These are phyloP conservation scores for Chirona hameri DNA, from an alignment of 2,888 invertebrate genomes.

Conservation along the genomic window DNA sequence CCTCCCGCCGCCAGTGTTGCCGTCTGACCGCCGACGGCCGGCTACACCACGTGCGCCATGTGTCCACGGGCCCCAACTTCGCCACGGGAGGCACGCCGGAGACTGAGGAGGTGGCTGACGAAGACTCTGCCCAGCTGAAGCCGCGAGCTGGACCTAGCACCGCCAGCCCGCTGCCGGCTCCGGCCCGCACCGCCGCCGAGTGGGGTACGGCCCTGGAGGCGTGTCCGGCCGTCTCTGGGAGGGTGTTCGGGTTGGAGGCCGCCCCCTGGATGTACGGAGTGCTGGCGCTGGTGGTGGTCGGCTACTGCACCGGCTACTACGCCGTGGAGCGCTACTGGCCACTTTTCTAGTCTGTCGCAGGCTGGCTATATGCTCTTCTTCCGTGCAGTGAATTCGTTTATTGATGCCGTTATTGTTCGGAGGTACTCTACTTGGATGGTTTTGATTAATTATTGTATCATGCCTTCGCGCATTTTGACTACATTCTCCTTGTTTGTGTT, in stretches of 20 bases:
- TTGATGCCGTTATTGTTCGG: no score
- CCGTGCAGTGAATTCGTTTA: no score
- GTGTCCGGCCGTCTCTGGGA: not conserved
- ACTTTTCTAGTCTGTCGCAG: not conserved
- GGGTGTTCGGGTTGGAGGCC: not conserved
- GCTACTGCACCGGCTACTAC: not conserved
- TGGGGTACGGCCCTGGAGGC: not conserved
- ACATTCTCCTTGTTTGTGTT: no score
- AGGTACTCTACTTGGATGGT: no score
- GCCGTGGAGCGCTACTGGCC: not conserved
- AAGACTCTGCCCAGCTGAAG: not conserved
- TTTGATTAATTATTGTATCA: no score
- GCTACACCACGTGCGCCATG: not conserved
- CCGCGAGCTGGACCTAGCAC: not conserved
- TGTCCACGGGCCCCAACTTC: not conserved
- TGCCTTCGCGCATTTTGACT: no score
- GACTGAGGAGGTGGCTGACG: not conserved
- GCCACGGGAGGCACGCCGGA: not conserved
- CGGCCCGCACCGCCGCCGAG: not conserved
- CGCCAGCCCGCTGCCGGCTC: not conserved
- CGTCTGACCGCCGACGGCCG: not conserved
- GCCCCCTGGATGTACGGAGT: not conserved
- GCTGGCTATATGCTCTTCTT: no score
- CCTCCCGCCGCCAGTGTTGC: not conserved
- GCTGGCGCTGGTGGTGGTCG: not conserved